These are phyloP conservation scores for Malacosoma neustria DNA, from an alignment of 2,888 invertebrate species.

Conservation along the genomic window DNA sequence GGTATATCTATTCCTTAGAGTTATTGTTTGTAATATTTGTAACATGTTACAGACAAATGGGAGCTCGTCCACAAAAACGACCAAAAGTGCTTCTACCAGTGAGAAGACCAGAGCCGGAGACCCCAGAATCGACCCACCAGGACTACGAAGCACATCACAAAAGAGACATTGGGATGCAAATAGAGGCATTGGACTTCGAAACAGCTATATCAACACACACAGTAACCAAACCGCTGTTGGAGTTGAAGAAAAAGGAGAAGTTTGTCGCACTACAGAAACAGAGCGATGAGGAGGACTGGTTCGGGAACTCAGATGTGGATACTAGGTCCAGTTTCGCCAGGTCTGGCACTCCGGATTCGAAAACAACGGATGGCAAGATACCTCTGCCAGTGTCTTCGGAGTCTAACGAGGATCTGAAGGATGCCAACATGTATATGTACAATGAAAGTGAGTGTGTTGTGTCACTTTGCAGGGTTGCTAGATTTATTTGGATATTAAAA, in stretches of 20 bases:
- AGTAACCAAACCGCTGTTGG: constrained; percentile 38
- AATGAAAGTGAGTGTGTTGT: constrained; percentile 47
- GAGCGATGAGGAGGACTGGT: constrained; percentile 61
- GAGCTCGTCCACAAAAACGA: constrained; percentile 35
- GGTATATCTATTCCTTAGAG: too few relatives aligned
- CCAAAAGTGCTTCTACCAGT: constrained; percentile 55
- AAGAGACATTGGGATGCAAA: constrained; percentile 12
- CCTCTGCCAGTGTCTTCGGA: constrained; percentile 29
- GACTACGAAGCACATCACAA: constrained; percentile 13
- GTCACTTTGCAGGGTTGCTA: too few relatives aligned
- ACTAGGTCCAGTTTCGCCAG: constrained; percentile 57
- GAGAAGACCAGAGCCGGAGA: constrained; percentile 31
- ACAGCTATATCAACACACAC: constrained; percentile 56
- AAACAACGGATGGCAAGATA: constrained; percentile 30
- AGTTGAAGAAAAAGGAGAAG: constrained; percentile 26
- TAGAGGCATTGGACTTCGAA: constrained; percentile 45
- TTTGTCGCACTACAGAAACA: constrained; percentile 28
- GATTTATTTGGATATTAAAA: too few relatives aligned
- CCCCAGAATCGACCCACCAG: constrained; percentile 18
- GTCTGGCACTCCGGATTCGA: constrained; percentile 55
- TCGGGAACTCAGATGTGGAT: constrained; percentile 47
- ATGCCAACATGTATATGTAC: constrained; percentile 37
- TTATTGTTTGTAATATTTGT: too few relatives aligned
- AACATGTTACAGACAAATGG: too few relatives aligned
- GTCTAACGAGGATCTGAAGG: constrained; percentile 45